These are phyloP conservation scores for Oryctolagus cuniculus DNA, from an alignment of 2,113 vertebrate species.

Conservation along the genomic window mOryCun1.1 NC_091438.1:21442501-21443000, in stretches of 20 bases:
- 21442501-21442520: background rate
- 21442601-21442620: background rate
- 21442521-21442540: background rate
- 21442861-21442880: background rate
- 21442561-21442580: slow-evolving; percentile 55
- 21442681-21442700: background rate
- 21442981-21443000: background rate
- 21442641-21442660: slow-evolving; percentile 32
- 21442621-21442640: background rate
- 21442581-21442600: slow-evolving; percentile 25
- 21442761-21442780: background rate
- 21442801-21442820: background rate
- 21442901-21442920: background rate
- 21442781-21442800: background rate
- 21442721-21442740: background rate
- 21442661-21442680: background rate
- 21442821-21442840: background rate
- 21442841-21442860: background rate
- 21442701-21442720: background rate
- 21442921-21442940: background rate
- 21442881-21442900: background rate
- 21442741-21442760: background rate
- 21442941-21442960: background rate
- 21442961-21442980: background rate
- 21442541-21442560: slow-evolving; percentile 62